These are phyloP conservation scores for Mesoligia furuncula DNA, from an alignment of 2,888 invertebrate genomes.

Conservation along the genomic window DNA sequence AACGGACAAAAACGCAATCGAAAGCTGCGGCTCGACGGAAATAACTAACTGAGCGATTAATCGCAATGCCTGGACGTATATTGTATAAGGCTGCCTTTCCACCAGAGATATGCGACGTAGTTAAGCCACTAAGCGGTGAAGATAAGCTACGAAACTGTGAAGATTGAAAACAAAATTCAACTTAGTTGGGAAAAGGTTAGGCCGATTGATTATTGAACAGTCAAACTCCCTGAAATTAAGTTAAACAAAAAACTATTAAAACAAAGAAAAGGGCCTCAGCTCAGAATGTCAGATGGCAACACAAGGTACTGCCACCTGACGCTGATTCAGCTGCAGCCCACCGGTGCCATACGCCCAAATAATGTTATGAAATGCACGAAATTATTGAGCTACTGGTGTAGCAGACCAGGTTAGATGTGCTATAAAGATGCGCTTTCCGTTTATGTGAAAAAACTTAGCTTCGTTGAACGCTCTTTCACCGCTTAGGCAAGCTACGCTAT, in stretches of 20 bases:
- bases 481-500: not conserved
- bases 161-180: no score
- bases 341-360: not conserved
- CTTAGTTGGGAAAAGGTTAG: no score
- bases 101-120: not conserved
- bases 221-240: not conserved
- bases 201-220: no score
- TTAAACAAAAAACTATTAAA: not conserved
- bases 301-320: not conserved
- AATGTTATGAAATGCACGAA: not conserved
- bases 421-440: no score
- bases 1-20: constrained; percentile 59
- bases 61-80: constrained; percentile 34
- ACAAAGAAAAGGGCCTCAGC: not conserved
- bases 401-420: not conserved
- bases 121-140: not conserved
- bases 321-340: not conserved
- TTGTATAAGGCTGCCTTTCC: constrained; percentile 11
- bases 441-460: not conserved
- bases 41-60: constrained; percentile 60
- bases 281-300: not conserved
- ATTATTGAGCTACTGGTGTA: not conserved
- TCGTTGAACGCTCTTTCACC: not conserved
- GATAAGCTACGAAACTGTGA: not conserved
- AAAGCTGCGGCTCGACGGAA: constrained; percentile 59